Conservation (phyloP, 2,888 invertebrate genomes). For the Exocentrus adspersus region DNA sequence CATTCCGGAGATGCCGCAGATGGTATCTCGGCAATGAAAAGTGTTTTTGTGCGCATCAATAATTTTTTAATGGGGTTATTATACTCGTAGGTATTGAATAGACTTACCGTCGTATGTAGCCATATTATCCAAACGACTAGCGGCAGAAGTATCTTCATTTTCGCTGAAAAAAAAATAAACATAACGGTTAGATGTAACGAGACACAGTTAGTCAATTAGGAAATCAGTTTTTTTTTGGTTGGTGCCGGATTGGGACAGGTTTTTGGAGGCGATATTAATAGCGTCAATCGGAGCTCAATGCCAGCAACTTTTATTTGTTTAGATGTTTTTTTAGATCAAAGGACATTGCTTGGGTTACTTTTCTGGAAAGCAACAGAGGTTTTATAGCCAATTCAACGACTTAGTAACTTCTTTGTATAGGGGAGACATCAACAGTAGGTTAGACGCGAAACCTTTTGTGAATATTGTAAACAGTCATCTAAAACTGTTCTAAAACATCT, state of each 20-base stretch:
- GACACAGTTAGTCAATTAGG: constrained; percentile 14
- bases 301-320: constrained; percentile 20
- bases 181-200: constrained; percentile 30
- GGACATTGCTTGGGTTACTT: constrained; percentile 6
- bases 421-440: constrained; percentile 3
- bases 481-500: no score
- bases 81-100: not conserved
- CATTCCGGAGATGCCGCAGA: constrained; percentile 3
- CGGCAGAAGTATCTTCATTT: constrained; percentile 93
- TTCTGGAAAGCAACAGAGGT: no score
- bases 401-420: not conserved
- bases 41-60: constrained; percentile 9
- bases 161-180: constrained; percentile 77
- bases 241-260: constrained; percentile 18
- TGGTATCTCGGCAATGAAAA: constrained; percentile 5
- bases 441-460: not conserved
- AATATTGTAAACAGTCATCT: not conserved
- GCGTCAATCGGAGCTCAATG: constrained; percentile 4
- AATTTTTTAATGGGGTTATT: not conserved
- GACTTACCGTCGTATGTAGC: constrained; percentile 84
- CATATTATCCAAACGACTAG: constrained; percentile 87
- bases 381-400: no score
- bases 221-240: not conserved
- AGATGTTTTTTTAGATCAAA: not conserved
- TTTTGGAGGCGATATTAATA: not conserved